A percentile compares a stretch with the other conserved stretches of the same genome.
These are phyloP conservation scores for Amazonetta brasiliensis DNA, from an alignment of 2,797 vertebrate genomes.

Conservation along the genomic window DNA sequence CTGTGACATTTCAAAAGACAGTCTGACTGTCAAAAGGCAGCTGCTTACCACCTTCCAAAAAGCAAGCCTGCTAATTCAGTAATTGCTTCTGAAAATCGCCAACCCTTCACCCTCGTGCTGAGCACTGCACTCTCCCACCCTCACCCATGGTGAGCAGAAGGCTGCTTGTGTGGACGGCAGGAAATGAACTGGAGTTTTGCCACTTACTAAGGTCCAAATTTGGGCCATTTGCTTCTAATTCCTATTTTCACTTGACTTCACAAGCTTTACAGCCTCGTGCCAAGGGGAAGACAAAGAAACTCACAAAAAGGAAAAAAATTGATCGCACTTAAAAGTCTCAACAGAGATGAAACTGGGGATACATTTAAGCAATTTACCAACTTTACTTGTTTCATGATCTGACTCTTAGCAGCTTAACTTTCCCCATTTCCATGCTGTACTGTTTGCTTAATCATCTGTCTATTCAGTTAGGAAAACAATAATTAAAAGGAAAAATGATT, in stretches of 20 bases:
- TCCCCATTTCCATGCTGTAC: not conserved
- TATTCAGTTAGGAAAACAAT: constrained; percentile 19
- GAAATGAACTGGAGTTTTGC: not conserved
- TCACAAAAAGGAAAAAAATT: fast-evolving
- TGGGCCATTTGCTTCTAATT: not conserved
- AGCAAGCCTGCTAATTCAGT: not conserved
- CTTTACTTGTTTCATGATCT: not conserved
- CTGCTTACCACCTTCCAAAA: not conserved
- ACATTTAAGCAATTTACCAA: not conserved
- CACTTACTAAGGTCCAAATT: not conserved
- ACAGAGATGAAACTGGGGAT: not conserved
- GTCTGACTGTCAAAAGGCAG: constrained; percentile 9
- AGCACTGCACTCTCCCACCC: not conserved
- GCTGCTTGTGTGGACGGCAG: not conserved
- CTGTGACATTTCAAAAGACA: not conserved
- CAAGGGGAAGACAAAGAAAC: not conserved
- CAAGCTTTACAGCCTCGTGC: not conserved
- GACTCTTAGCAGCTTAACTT: not conserved
- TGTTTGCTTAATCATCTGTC: not conserved
- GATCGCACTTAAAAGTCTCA: not conserved
- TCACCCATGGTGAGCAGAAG: not conserved
- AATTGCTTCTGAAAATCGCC: not conserved
- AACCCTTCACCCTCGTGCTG: not conserved
- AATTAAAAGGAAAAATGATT: constrained; percentile 23
- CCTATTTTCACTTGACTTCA: not conserved